phyloP scores from a whole-genome alignment of 2,113 vertebrate species.

The Engraulis encrasicolus region DNA sequence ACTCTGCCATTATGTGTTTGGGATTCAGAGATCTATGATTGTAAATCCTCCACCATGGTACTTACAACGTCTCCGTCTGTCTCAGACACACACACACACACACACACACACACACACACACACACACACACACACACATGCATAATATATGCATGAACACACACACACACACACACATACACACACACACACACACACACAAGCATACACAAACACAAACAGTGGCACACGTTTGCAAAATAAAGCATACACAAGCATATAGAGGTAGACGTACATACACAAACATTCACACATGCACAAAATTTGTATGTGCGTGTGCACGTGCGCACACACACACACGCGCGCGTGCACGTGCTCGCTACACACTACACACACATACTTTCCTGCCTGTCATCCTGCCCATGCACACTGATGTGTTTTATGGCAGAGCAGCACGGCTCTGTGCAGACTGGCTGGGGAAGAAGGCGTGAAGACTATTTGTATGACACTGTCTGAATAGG shows the following conservation, averaged over 20 bases:
- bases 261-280: background rate
- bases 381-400: background rate
- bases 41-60: background rate
- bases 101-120: background rate
- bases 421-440: background rate
- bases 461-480: background rate
- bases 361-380: background rate
- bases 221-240: too few species aligned
- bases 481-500: slow-evolving; percentile 18
- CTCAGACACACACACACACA: background rate
- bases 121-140: background rate
- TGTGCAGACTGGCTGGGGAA: slow-evolving; percentile 2
- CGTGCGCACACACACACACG: background rate
- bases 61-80: background rate
- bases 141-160: too few species aligned
- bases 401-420: background rate
- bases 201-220: background rate
- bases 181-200: background rate
- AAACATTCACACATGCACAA: background rate
- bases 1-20: slow-evolving; percentile 27
- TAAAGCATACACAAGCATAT: background rate
- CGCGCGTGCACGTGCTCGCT: background rate
- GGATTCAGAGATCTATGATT: slow-evolving; percentile 3
- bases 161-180: background rate
- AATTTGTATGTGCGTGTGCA: too few species aligned